phyloP scores from a whole-genome alignment of 2,888 invertebrate species.

The Stictocephala bisonia region DNA sequence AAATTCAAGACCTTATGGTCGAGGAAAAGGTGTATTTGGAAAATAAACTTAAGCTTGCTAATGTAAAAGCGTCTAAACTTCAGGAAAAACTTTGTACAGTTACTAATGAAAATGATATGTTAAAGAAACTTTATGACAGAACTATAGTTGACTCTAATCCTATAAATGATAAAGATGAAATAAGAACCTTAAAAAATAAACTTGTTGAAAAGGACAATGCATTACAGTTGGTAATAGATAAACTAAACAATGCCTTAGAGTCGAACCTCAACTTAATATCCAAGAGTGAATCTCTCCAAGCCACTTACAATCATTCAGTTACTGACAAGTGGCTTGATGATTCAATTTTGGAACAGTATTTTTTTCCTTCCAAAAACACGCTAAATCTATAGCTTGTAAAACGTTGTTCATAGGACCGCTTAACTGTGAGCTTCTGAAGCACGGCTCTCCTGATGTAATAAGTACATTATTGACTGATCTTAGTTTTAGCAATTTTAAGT shows the following conservation, averaged over 20 bases:
- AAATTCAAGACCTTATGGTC: background rate
- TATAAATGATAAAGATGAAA: too few species aligned
- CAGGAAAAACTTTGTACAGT: background rate
- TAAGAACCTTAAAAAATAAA: too few species aligned
- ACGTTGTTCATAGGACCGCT: background rate
- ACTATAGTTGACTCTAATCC: too few species aligned
- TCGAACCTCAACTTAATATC: background rate
- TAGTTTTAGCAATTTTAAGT: background rate
- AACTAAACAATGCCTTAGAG: background rate
- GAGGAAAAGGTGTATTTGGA: background rate
- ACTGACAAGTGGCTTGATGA: slow-evolving; percentile 9
- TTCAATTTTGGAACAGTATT: background rate
- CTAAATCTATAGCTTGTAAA: background rate
- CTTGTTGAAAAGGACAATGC: background rate
- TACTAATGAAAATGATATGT: background rate
- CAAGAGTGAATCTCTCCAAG: background rate
- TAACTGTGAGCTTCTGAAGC: background rate
- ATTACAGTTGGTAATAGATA: background rate
- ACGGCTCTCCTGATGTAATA: background rate
- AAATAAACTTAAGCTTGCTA: background rate
- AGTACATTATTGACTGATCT: background rate
- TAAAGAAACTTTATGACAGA: background rate
- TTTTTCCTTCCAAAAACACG: background rate
- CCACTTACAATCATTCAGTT: background rate
- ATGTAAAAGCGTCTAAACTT: background rate